Evolutionary conservation across 2,113 vertebrate species (phyloP).

Genomic region (Laticauda colubrina): DNA sequence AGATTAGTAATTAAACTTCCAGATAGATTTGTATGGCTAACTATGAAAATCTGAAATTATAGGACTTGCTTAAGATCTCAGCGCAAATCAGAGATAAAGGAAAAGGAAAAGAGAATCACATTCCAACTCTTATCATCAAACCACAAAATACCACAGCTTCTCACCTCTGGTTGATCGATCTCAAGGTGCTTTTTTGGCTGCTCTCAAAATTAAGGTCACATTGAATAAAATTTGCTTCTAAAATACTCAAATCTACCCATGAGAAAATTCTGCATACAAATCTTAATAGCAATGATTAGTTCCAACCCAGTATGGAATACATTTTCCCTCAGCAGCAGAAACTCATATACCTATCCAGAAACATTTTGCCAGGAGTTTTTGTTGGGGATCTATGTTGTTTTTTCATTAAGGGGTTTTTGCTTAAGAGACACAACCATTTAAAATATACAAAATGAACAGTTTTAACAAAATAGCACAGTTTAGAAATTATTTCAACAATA

Average conservation of each 20-base stretch:
- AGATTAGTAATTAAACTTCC: not conserved
- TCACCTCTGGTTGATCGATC: conserved; percentile 15
- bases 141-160: not conserved
- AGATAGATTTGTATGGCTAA: conserved; percentile 16
- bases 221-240: not conserved
- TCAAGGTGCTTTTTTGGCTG: not conserved
- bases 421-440: conserved; percentile 1
- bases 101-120: conserved; percentile 2
- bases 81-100: not conserved
- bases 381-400: conserved; percentile 51
- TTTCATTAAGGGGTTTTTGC: conserved; percentile 51
- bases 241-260: not conserved
- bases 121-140: conserved; percentile 15
- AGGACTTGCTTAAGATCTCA: conserved; percentile 3
- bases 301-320: conserved; percentile 39
- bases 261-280: conserved; percentile 42
- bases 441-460: conserved; percentile 45
- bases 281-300: conserved; percentile 29
- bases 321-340: conserved; percentile 50
- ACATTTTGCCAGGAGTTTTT: conserved; percentile 8
- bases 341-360: conserved; percentile 36
- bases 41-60: not conserved
- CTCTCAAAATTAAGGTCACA: conserved; percentile 3
- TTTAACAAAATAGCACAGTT: conserved; percentile 20
- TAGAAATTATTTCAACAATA: conserved; percentile 23